Evolutionary conservation across 2,797 vertebrate genomes (phyloP), one percentile per base, ranked within the genome.

Genomic region (Pseudomugil gertrudae): DNA sequence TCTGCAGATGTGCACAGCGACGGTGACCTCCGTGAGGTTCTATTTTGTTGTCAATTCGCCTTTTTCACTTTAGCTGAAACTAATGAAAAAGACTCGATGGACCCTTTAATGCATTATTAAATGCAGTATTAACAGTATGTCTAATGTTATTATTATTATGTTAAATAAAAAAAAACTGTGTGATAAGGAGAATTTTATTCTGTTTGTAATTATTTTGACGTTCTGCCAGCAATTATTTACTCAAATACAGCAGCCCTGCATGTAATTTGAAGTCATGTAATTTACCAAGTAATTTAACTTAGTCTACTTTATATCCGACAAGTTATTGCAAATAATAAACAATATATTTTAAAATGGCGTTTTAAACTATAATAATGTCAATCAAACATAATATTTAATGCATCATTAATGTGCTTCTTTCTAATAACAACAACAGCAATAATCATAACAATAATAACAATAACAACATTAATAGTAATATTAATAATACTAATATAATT

Each of bases 1-100:
- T 19, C 8, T 26, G 35, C 24, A 27, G 48, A 50, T 19, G 47
- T 51, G 45, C 19, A 23, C 47, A 32, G 50, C 53, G 3, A 35
- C 23, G 4, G 17, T 27, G 17, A 21, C 21, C 48, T 26, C 14
- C 47, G 29, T 11, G 9, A 30, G 1, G 23, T 14, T 15, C 26
- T 54, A 52, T 38, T 55, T 54, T 43, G 36, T 24, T 45, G 38
- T 45, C 26, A 54, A 52, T 54, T 54, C n/a, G 13, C 30, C 30
- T 45, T 45, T 0, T 0, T 10, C 50, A 58, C 24, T 24, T 55
- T 50, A 29, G 23, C 13, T 27, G 6, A 17, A 27, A 52, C 24
- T 48, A 38, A 38, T 26, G 3, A 52, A 33, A 14, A 9, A 2
- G 13, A 32, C 36, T 50, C 50, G 13, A 50, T 66, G 38, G 5